Evolutionary conservation across 1,140 invertebrate genomes (phyloP), one percentile per base, ranked within the genome.

Genomic region (Hermatobates lingyangjiaoensis): DNA sequence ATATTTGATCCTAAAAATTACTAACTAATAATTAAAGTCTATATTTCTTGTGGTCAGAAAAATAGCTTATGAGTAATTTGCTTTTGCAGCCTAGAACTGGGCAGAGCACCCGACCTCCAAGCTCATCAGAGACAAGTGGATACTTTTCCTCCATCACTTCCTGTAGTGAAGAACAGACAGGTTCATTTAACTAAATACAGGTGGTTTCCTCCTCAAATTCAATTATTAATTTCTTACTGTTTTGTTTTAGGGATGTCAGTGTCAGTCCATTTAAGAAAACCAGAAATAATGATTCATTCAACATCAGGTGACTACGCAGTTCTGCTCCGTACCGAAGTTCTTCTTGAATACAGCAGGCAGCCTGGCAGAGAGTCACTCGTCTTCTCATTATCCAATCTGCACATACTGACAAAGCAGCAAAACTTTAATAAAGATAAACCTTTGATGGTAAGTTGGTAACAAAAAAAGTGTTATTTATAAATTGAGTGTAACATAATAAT

Each of bases 271-370:
- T 72, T 83, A 53, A 74, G 82, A 39, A 77, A 83, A 57, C 83
- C 83, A 14, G 83, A 88, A 63, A 70, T 90, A 25, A 78, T 87
- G 62, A 68, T 88, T 45, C 80, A 82, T 45, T 51, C 54, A 59
- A 74, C 72, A 25, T 74, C 75, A 18, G 71, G 70, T n/a, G 75
- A 77, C 52, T 74, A 81, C 56, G 76, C 81, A 20, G 68, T 87
- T 39, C 70, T 87, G 4, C 67, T 86, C 1, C 71, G 83, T 63
- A 75, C 79, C 5, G 83, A 87, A 64, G 68, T 87, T 1, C 68
- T 78, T 5, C 69, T 83, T 3, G 83, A 86, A 59, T 83, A 81
- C 63, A 79, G 77, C 18, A 66, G 69, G 45, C 81, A 83, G 57
- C 68, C 71, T 1, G 76, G 74, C 21, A 72, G 74, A 21, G 74